Evolutionary conservation across 2,797 vertebrate species (phyloP).

Genomic region (Premnoplex brunnescens): DNA sequence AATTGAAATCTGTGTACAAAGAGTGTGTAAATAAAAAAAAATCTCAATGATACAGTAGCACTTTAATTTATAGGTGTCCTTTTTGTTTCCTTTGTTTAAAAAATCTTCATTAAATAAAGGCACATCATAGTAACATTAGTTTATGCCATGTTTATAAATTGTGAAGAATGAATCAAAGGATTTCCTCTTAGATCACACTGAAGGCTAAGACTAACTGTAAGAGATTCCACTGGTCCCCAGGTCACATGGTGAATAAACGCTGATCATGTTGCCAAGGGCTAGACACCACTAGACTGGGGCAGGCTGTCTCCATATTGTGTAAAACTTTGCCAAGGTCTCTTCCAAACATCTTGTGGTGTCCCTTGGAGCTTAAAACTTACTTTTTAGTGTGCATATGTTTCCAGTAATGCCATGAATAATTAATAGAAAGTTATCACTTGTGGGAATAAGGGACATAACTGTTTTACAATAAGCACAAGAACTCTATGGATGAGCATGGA

Average conservation of each 20-base stretch:
- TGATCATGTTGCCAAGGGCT: background rate
- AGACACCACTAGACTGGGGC: background rate
- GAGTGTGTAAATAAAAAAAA: background rate
- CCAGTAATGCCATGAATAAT: background rate
- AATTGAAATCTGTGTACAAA: background rate
- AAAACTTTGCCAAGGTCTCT: background rate
- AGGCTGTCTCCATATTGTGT: background rate
- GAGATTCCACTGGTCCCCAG: fast-evolving
- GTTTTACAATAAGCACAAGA: background rate
- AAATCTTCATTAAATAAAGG: background rate
- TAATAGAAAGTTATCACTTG: background rate
- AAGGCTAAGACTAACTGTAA: background rate
- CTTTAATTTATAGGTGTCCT: background rate
- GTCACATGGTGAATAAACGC: background rate
- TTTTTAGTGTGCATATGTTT: background rate
- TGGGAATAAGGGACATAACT: background rate
- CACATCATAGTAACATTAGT: background rate
- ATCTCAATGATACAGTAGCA: background rate
- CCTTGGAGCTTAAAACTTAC: background rate
- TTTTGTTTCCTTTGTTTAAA: background rate
- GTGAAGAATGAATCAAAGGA: background rate
- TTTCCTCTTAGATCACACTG: background rate
- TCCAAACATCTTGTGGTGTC: background rate
- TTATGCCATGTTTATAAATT: background rate
- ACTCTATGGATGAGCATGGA: background rate